Percentiles rank a stretch among this genome's conserved stretches.
Conservation (phyloP, 92 coral and sea anemone species). For the Ricordea florida region DNA sequence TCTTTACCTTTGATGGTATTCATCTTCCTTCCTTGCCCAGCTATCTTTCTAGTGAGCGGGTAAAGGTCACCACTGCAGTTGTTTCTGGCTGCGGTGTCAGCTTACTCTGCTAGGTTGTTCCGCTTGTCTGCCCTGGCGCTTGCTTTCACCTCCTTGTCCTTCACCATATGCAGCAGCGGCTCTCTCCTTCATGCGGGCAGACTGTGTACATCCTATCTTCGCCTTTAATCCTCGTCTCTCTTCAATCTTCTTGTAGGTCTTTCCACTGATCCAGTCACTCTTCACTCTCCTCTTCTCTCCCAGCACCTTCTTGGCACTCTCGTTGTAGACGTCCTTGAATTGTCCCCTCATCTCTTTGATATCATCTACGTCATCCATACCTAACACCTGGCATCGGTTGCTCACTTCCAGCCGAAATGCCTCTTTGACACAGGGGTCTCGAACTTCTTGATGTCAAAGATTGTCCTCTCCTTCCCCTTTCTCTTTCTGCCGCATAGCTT, state of each 20-base stretch:
- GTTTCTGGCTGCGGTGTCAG: too few relatives aligned
- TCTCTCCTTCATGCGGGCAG: not conserved
- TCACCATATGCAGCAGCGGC: too few relatives aligned
- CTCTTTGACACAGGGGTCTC: conserved; percentile 6
- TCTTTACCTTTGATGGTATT: too few relatives aligned
- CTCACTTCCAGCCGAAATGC: not conserved
- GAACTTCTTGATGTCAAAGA: not conserved
- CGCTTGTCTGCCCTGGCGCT: too few relatives aligned
- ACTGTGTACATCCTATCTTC: not conserved
- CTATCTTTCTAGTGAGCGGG: too few relatives aligned
- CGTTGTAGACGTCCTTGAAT: too few relatives aligned
- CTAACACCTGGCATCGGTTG: not conserved
- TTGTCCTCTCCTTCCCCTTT: not conserved
- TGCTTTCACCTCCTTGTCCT: conserved; percentile 2
- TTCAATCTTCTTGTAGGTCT: not conserved
- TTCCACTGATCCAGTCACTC: conserved; percentile 10
- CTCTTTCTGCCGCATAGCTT: too few relatives aligned
- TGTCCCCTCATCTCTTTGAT: not conserved
- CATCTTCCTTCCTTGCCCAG: too few relatives aligned
- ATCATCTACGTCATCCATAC: not conserved
- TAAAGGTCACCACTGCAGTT: too few relatives aligned
- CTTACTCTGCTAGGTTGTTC: too few relatives aligned
- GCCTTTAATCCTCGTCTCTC: too few relatives aligned
- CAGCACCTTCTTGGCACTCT: not conserved
- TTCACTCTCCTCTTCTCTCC: conserved; percentile 10